phyloP scores from a whole-genome alignment of 1,140 invertebrate species.

The Varroa destructor region DNA sequence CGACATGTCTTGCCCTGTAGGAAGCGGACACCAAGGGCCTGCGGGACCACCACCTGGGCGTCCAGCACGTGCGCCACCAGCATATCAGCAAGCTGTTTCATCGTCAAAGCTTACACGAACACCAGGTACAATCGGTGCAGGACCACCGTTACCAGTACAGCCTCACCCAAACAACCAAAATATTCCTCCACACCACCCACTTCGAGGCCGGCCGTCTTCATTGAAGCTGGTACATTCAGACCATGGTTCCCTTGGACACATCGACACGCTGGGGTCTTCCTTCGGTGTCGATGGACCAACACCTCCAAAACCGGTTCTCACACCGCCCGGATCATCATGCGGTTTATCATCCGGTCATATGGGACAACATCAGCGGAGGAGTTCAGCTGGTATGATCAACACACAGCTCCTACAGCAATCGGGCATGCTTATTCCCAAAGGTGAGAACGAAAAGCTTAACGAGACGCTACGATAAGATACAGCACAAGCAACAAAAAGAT shows the following conservation, averaged over 20 bases:
- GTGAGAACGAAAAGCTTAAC: neutral
- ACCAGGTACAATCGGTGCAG: neutral
- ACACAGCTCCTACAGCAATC: constrained; percentile 23
- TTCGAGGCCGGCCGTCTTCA: constrained; percentile 3
- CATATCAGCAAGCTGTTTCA: constrained; percentile 10
- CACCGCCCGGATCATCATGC: too few relatives aligned
- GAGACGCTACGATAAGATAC: too few relatives aligned
- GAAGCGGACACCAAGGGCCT: too few relatives aligned
- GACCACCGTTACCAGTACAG: too few relatives aligned
- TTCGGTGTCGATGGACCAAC: too few relatives aligned
- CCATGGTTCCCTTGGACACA: neutral
- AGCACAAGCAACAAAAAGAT: too few relatives aligned
- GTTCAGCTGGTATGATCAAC: constrained; percentile 18
- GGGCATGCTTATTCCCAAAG: constrained; percentile 23
- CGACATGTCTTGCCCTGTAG: too few relatives aligned
- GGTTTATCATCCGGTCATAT: neutral
- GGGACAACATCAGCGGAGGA: constrained; percentile 17
- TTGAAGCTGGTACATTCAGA: constrained; percentile 1
- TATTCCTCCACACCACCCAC: neutral
- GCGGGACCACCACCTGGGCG: neutral
- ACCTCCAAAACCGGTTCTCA: too few relatives aligned
- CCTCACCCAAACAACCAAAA: neutral
- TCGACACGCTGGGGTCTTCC: neutral
- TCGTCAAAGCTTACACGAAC: constrained; percentile 1
- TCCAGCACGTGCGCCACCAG: constrained; percentile 4